Conservation (phyloP, 2,797 vertebrate genomes). For the Phoxinus dragarum region DNA sequence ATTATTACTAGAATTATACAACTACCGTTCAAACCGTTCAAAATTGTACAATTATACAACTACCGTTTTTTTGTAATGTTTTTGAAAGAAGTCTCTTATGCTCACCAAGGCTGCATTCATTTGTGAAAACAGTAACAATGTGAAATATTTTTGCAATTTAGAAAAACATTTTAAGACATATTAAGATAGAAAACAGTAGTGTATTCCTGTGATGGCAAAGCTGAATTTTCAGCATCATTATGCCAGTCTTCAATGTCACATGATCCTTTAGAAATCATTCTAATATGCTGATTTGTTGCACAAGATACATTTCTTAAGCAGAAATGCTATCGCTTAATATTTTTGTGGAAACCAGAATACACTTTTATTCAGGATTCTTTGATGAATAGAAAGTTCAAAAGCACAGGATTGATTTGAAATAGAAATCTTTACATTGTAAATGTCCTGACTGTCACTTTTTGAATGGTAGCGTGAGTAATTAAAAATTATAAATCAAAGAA, state of each 20-base stretch:
- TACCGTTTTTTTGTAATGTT: no score
- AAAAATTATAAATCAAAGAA: not conserved
- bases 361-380: not conserved
- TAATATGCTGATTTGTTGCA: not conserved
- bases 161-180: not conserved
- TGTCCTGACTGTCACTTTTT: not conserved
- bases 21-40: no score
- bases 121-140: no score
- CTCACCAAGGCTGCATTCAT: no score
- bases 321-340: not conserved
- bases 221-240: no score
- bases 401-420: not conserved
- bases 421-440: not conserved
- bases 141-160: not conserved
- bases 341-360: not conserved
- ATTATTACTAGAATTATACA: no score
- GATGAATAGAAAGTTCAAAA: not conserved
- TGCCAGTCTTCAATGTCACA: not conserved
- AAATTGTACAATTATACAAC: no score
- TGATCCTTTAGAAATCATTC: not conserved
- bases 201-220: not conserved
- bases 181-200: not conserved
- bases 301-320: not conserved
- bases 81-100: not conserved
- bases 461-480: not conserved